A percentile compares a stretch with the other conserved stretches of the same genome.
Conservation (phyloP, 2,113 vertebrate species). For the Symphodus melops region DNA sequence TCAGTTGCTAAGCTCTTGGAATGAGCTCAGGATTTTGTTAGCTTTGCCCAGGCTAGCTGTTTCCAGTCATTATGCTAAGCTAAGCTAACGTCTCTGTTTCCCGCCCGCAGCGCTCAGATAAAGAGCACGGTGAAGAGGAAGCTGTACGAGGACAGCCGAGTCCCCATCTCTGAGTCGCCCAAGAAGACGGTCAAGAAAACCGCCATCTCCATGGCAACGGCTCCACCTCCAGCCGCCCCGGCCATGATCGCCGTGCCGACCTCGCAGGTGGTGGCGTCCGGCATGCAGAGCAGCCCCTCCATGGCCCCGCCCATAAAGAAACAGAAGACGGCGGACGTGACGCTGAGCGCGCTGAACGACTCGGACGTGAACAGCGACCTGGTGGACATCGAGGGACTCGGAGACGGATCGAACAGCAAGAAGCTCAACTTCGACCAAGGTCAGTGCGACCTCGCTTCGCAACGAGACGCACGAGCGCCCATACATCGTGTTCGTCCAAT, state of each 20-base stretch:
- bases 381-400: conserved; percentile 92
- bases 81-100: background rate
- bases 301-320: conserved; percentile 86
- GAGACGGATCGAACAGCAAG: conserved; percentile 87
- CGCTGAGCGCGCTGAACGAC: conserved; percentile 91
- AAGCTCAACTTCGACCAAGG: conserved; percentile 94
- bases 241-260: conserved; percentile 67
- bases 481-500: no score
- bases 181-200: conserved; percentile 88
- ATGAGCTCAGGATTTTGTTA: no score
- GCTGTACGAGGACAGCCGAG: conserved; percentile 90
- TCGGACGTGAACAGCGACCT: conserved; percentile 93
- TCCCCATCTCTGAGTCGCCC: conserved; percentile 89
- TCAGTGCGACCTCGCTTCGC: conserved; percentile 49
- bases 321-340: conserved; percentile 91
- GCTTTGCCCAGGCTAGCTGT: no score
- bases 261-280: conserved; percentile 80
- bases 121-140: conserved; percentile 93
- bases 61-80: no score
- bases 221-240: conserved; percentile 35
- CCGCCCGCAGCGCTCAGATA: conserved; percentile 87
- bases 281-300: conserved; percentile 74
- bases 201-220: conserved; percentile 37
- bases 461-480: no score
- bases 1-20: no score